These are phyloP conservation scores for Tachycineta bicolor DNA, from an alignment of 2,113 vertebrate species.

Conservation along the genomic window DNA sequence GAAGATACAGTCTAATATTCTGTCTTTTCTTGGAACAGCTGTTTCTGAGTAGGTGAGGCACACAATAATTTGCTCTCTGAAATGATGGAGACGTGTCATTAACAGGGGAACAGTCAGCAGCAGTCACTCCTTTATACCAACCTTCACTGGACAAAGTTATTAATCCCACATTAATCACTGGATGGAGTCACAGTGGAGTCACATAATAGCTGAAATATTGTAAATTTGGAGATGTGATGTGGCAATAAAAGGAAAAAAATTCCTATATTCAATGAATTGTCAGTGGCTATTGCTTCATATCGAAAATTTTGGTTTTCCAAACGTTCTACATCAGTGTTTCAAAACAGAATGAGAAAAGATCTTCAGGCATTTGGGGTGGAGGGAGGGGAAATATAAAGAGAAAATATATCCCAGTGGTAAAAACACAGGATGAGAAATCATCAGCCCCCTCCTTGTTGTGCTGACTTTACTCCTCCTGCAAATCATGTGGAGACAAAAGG, in stretches of 20 bases:
- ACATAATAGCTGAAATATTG: neutral
- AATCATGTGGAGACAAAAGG: neutral
- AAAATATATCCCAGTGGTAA: neutral
- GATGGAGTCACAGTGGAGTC: neutral
- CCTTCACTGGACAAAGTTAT: neutral
- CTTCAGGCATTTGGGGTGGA: neutral
- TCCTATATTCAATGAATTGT: neutral
- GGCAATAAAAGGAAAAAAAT: neutral
- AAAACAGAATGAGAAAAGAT: neutral
- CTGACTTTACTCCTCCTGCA: neutral
- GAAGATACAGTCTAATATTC: slow-evolving; percentile 9
- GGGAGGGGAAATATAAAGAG: neutral
- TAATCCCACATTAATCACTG: slow-evolving; percentile 28
- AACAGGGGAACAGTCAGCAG: neutral
- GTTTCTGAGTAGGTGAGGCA: slow-evolving; percentile 33
- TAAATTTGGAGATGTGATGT: neutral
- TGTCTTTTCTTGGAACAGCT: slow-evolving; percentile 34
- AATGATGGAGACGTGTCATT: rapidly evolving
- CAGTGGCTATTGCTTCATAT: neutral
- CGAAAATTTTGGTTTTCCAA: neutral
- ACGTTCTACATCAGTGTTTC: neutral
- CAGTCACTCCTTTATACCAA: neutral
- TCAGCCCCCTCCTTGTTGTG: neutral
- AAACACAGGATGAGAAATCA: neutral
- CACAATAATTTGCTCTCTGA: neutral